phyloP scores from a whole-genome alignment of 2,888 invertebrate genomes.

The Yponomeuta sedellus region DNA sequence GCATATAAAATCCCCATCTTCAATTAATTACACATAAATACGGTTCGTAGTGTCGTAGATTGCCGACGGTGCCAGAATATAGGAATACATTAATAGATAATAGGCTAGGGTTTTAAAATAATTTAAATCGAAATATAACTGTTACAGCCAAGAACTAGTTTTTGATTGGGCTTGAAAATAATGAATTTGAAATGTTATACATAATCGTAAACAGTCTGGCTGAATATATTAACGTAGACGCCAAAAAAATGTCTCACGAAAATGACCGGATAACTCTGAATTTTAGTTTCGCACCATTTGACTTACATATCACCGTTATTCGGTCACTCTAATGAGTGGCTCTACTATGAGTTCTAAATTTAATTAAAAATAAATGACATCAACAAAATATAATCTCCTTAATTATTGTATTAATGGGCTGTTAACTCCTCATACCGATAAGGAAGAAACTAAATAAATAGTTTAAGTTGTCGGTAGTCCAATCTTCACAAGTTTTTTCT shows the following conservation, averaged over 20 bases:
- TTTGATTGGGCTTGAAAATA: neutral
- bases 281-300: too few relatives aligned
- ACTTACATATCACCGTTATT: too few relatives aligned
- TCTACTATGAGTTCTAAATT: too few relatives aligned
- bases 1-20: conserved; percentile 20
- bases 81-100: neutral
- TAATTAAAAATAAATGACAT: too few relatives aligned
- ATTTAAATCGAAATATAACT: neutral
- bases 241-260: neutral
- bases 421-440: too few relatives aligned
- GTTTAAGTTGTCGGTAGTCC: too few relatives aligned
- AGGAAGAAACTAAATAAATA: too few relatives aligned
- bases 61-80: neutral
- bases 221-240: neutral
- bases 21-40: neutral
- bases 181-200: neutral
- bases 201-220: neutral
- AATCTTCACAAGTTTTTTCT: too few relatives aligned
- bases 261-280: neutral
- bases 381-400: too few relatives aligned
- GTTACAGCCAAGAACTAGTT: neutral
- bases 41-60: neutral
- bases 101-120: neutral
- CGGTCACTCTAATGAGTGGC: too few relatives aligned
- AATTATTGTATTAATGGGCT: too few relatives aligned